Base-by-base conservation (phyloP, 2,113 vertebrate species). In the Megalops atlanticus region DNA sequence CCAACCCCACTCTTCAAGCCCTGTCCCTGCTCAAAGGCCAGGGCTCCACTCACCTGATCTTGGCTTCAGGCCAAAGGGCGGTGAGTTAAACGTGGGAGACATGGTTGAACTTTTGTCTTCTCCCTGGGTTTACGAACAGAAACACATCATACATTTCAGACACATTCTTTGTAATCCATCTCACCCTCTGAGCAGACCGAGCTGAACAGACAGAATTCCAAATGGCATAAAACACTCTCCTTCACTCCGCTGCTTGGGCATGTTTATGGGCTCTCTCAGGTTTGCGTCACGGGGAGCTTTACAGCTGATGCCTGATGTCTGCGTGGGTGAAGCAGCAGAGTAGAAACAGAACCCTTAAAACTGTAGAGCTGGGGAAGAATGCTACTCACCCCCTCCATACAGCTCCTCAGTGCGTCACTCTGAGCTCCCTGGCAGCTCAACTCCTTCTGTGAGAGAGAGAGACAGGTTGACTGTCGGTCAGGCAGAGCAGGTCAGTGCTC, bases 21-120 rank as follows among this genome's bases (percentile, higher is more conserved):
- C n/a, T n/a, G n/a, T 76, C 52, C 80, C 77, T 76, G 24, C n/a
- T 68, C 35, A 33, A 10, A 27, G 7, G 31, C 12, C 73, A 54
- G 43, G 27, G 27, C 39, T 31, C 41, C 7, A 87, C 89, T 94
- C 95, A 99, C 97, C 97, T 93, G 97, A 98, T 75, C 97, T 93
- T 14, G 97, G 97, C 83, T 97, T 98, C 89, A 99, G 92, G 76
- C 97, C 97, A 86, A 98, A 99, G 0, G 95, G 94, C 18, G 93
- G 89, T 24, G 90, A 81, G 85, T 89, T 92, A 81, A 89, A 84
- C 39, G 93, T 88, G 18, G 92, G 91, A 83, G 93, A 94, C 54
- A 89, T 12, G 27, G 86, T 54, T 0, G 95, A 93, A 43, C 90
- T 93, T 81, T 79, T 88, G 79, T 94, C 93, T 52, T 94, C 93